Evolutionary conservation across 2,797 vertebrate genomes (phyloP), one percentile per base, ranked within the genome.

Genomic region (Tarsius wallacei): DNA sequence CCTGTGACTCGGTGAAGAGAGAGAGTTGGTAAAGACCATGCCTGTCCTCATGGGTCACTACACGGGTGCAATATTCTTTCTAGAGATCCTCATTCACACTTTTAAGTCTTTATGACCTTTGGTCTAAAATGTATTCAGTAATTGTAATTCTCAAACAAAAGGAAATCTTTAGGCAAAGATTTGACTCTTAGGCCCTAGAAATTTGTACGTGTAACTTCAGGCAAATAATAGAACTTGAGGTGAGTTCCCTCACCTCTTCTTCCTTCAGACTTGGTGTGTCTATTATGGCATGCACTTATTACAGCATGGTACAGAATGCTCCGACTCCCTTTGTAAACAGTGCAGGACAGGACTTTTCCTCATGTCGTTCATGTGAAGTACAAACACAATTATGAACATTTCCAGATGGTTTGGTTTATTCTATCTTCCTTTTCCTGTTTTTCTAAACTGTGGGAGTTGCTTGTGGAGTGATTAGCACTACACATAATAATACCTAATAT

Each of bases 381-480:
- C 19, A 66, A 78, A 57, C 19, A 59, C 36, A 63, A 59, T 33
- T 42, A 76, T 15, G 70, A 73, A 81, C 78, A 22, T 0, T 14
- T 87, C 83, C n/a, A 83, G 70, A 80, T 42, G 51, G 47, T 28
- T 86, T n/a, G 6, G 33, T 80, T 87, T 71, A 90, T 11, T 77
- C 73, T 85, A 94, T 84, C 24, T 82, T 90, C 22, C 31, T 88
- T 66, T 73, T 82, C 59, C 70, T 84, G 24, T 57, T 76, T 93
- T 73, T 51, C 81, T 92, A 71, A 81, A 96, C 77, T 26, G 14
- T 42, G 26, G 17, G 68, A 76, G 16, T 77, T 91, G 26, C 55
- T 71, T 78, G 24, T 59, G n/a, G 61, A 95, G 51, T 78, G 64
- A 24, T 77, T 81, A 74, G 95, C 24, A 61, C 14, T 26, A 66